Evolutionary conservation across 2,113 vertebrate genomes (phyloP), one percentile per base, ranked within the genome.

Genomic region (Nicator chloris): DNA sequence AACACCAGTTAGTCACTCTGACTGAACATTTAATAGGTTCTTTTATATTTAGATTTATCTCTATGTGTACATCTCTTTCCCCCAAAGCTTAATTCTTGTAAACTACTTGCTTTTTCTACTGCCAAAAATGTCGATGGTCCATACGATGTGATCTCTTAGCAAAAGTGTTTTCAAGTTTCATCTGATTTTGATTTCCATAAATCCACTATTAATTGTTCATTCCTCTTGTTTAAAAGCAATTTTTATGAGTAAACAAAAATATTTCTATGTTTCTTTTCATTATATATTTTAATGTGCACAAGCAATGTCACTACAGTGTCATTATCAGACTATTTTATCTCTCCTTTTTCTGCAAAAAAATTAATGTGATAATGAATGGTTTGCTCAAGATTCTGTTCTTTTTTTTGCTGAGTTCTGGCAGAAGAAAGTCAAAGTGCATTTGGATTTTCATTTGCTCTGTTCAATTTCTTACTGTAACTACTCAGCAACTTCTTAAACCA

Each of bases 401-500:
- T 86, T 30, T 86, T 93, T 86, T 92, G 39, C 54, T 83, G 53
- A 88, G 70, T 71, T 33, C 33, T n/a, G 40, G 69, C n/a, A 85
- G 77, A 86, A 81, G 33, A 83, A 71, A 89, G 42, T 56, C 57
- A 71, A 73, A 93, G 45, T 1, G 7, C 28, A 51, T 77, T 93
- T 88, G 39, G 31, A 72, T 54, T 78, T 66, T 40, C 42, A 91
- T 57, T 92, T 77, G 31, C 39, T 69, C 65, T 57, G 49, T 37
- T 89, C 75, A 71, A 24, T 10, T 30, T 60, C 86, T 94, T 90
- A 88, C 21, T 47, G 31, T 60, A 91, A 86, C 71, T 86, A 90
- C 45, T 50, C 57, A 93, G 42, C 50, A 89, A 65, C 70, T 94
- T 93, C 79, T 87, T 59, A 95, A 95, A 71, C 56, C 86, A 96